Conservation (phyloP, 2,888 invertebrate species). For the Drosophila heteroneura region DNA sequence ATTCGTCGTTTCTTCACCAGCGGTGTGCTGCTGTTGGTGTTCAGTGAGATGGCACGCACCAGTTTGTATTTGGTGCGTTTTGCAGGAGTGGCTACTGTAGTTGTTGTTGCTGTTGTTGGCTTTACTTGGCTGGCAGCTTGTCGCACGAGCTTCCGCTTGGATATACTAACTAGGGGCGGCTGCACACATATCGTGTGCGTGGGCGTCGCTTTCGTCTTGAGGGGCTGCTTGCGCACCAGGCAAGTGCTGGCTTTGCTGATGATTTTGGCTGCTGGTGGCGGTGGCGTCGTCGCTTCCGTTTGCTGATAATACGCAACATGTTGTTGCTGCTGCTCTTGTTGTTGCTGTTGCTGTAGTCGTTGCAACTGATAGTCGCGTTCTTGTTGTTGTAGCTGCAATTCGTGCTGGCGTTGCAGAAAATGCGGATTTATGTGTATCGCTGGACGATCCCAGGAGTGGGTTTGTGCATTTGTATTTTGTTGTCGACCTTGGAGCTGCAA, state of each 20-base stretch:
- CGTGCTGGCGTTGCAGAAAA: constrained; percentile 80
- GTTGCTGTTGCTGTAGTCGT: constrained; percentile 25
- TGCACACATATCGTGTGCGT: constrained; percentile 24
- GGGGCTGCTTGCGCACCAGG: constrained; percentile 78
- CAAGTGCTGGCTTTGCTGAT: constrained; percentile 83
- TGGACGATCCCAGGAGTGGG: constrained; percentile 44
- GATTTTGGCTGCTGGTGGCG: constrained; percentile 71
- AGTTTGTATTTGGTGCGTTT: constrained; percentile 80
- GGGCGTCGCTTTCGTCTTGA: constrained; percentile 8
- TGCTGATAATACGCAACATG: constrained; percentile 44
- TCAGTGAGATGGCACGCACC: constrained; percentile 60
- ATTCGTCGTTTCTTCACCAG: constrained; percentile 66
- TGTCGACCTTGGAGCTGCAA: constrained; percentile 59
- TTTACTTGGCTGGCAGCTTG: constrained; percentile 40
- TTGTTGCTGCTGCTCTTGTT: constrained; percentile 35
- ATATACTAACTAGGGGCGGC: constrained; percentile 79
- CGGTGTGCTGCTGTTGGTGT: constrained; percentile 48
- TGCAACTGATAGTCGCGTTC: constrained; percentile 19
- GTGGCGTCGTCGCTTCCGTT: constrained; percentile 33
- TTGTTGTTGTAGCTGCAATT: constrained; percentile 26
- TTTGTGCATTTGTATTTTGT: constrained; percentile 15
- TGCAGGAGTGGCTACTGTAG: constrained; percentile 20
- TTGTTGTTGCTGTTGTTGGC: background rate
- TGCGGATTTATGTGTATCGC: constrained; percentile 85
- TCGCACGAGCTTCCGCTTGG: constrained; percentile 81